Base-by-base conservation (phyloP, 2,797 vertebrate genomes). In the Hirundo rustica region DNA sequence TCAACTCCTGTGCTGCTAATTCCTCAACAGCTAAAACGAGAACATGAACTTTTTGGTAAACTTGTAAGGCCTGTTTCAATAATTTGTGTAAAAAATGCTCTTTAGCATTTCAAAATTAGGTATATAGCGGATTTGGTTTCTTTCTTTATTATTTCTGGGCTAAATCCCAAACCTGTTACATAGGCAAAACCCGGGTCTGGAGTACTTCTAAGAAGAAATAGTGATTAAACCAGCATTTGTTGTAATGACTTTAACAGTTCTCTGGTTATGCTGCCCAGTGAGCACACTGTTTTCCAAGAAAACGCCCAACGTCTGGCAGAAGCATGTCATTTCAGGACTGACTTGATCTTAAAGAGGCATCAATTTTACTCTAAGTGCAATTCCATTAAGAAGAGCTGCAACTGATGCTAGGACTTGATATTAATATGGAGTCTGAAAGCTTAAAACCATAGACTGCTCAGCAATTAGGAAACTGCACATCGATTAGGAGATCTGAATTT, bases 331-430 rank as follows among this genome's bases (percentile, higher is more conserved):
- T 95, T 87, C 72, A 76, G 57, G 50, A 86, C 38, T 2, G 13
- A 47, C 84, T 95, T 93, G 45, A 65, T 92, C 74, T 92, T 85
- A 92, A 82, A 80, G 64, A 87, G 34, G 45, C 78, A 89, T 92
- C 78, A 95, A 85, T 96, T 95, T 92, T 93, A 21, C 78, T 82
- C 8, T 96, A 93, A 95, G 94, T 96, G 89, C 85, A 92, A 88
- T 96, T 96, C 95, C 91, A 95, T 96, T 94, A 95, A 95, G 89
- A 94, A 80, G 72, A 85, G 61, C 65, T 85, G 88, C 94, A 95
- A 74, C 75, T 36, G 61, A 47, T 85, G 65, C 45, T 89, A 83
- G 60, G 71, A 85, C 71, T 95, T 92, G 91, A 92, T 88, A 61
- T 26, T 94, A 92, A 89, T 89, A 36, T 81, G 61, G 60, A 66